Evolutionary conservation across 2,888 invertebrate genomes (phyloP).

Genomic region (Amaurobius ferox): DNA sequence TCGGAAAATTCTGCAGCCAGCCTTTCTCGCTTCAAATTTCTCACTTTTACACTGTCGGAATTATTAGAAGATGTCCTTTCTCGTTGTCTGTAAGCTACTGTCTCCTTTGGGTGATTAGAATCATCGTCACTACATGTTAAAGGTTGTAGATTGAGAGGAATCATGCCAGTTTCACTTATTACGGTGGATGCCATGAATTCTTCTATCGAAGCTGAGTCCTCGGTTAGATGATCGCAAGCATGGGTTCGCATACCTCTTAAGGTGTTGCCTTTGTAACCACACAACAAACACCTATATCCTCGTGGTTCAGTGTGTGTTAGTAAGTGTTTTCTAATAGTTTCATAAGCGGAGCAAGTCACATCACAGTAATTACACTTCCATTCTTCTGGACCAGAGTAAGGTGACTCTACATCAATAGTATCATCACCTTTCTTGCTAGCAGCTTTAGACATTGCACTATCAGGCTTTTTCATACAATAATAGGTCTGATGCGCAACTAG

Average conservation of each 20-base stretch:
- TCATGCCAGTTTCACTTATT: conserved; percentile 82
- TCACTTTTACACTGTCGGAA: background rate
- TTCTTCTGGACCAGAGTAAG: conserved; percentile 76
- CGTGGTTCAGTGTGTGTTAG: conserved; percentile 89
- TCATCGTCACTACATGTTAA: conserved; percentile 41
- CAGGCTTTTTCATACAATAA: conserved; percentile 88
- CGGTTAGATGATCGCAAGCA: conserved; percentile 96
- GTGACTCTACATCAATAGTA: conserved; percentile 76
- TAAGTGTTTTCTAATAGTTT: conserved; percentile 92
- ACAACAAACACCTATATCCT: conserved; percentile 95
- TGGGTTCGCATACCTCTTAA: conserved; percentile 98
- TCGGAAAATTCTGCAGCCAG: background rate
- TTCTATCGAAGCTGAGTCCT: conserved; percentile 80
- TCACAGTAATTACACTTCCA: conserved; percentile 94
- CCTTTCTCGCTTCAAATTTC: background rate
- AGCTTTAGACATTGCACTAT: conserved; percentile 65
- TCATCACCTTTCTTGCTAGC: conserved; percentile 76
- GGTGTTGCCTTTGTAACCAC: conserved; percentile 97
- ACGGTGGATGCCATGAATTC: conserved; percentile 91
- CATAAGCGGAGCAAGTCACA: conserved; percentile 89
- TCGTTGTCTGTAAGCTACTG: background rate
- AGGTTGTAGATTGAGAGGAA: conserved; percentile 7
- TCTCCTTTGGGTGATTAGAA: conserved; percentile 28
- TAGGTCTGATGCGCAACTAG: conserved; percentile 94
- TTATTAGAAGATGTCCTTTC: background rate